A percentile compares a stretch with the other conserved stretches of the same genome.
Conservation (phyloP, 2,113 vertebrate species). For the Bostrychus sinensis region DNA sequence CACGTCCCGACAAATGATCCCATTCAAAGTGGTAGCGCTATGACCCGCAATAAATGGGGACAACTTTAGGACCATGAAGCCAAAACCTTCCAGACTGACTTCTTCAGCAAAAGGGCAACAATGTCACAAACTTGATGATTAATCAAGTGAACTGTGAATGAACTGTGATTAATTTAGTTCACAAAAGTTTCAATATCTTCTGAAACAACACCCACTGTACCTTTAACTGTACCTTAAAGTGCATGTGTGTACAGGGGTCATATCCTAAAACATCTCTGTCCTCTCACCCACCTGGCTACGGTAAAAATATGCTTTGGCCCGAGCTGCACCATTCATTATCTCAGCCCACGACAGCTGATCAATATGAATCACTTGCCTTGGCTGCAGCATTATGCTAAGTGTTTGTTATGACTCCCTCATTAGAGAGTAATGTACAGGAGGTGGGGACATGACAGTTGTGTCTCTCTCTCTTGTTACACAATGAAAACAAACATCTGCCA, state of each 20-base stretch:
- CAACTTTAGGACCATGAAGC: too few relatives aligned
- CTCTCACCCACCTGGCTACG: constrained; percentile 4
- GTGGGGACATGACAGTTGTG: background rate
- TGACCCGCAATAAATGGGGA: too few relatives aligned
- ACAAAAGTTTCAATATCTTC: too few relatives aligned
- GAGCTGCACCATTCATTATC: background rate
- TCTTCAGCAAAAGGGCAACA: too few relatives aligned
- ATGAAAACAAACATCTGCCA: constrained; percentile 1
- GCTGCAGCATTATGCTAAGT: background rate
- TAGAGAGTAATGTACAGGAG: background rate
- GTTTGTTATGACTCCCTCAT: background rate
- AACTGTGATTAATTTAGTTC: too few relatives aligned
- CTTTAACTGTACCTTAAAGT: background rate
- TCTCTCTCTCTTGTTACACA: too few relatives aligned
- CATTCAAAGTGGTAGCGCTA: too few relatives aligned
- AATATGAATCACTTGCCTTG: background rate
- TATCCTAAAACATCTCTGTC: background rate
- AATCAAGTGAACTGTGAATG: too few relatives aligned
- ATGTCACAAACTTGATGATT: too few relatives aligned
- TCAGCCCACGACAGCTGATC: background rate
- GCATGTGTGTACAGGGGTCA: background rate
- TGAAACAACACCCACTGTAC: background rate
- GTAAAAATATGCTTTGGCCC: background rate
- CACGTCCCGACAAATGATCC: too few relatives aligned
- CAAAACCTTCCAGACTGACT: too few relatives aligned